A percentile compares a stretch with the other conserved stretches of the same genome.
Conservation (phyloP, 2,113 vertebrate species). For the Fregetta grallaria region DNA sequence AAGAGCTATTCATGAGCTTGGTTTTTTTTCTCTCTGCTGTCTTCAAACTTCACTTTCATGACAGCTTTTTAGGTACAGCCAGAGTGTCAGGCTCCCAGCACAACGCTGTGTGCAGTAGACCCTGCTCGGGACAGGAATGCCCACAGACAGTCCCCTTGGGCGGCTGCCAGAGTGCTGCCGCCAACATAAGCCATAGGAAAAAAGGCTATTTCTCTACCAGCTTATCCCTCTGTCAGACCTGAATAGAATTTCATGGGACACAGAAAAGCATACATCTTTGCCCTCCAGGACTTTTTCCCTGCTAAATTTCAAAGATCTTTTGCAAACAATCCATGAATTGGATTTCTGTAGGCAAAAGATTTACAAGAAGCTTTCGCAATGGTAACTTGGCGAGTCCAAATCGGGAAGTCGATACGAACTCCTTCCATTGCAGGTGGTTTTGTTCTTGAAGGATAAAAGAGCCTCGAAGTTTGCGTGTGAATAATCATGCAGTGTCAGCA, state of each 20-base stretch:
- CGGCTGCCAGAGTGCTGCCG: not conserved
- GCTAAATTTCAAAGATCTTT: not conserved
- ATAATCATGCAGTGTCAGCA: not conserved
- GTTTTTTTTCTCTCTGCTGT: not conserved
- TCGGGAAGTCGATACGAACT: not conserved
- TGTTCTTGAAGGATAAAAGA: not conserved
- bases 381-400: not conserved
- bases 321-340: not conserved
- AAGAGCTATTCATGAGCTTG: not conserved
- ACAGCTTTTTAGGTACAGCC: not conserved
- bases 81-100: not conserved
- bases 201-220: not conserved
- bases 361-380: not conserved
- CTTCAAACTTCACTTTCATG: not conserved
- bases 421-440: not conserved
- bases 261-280: not conserved
- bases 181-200: not conserved
- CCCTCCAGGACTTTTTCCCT: not conserved
- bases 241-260: not conserved
- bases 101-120: not conserved
- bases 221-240: not conserved
- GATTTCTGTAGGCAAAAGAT: not conserved
- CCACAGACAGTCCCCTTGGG: not conserved
- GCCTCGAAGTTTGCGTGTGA: not conserved
- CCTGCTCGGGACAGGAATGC: not conserved